phyloP scores from a whole-genome alignment of 2,888 invertebrate species.

The Dastarcus helophoroides region DNA sequence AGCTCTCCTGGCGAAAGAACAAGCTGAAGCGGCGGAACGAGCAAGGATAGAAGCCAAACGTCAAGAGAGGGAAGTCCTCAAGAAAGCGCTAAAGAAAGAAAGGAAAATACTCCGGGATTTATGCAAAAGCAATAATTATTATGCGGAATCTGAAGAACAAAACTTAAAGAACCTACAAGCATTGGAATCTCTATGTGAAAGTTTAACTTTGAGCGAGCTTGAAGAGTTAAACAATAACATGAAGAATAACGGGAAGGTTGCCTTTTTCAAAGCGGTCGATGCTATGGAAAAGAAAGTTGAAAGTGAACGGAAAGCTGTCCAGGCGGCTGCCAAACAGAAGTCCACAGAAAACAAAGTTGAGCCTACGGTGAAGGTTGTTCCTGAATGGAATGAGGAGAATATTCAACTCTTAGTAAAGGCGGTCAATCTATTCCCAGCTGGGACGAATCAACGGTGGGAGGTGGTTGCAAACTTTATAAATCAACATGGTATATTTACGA shows the following conservation, averaged over 20 bases:
- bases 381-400: conserved; percentile 76
- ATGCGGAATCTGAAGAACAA: conserved; percentile 57
- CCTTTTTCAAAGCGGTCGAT: conserved; percentile 55
- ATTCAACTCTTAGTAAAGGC: conserved; percentile 89
- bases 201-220: conserved; percentile 56
- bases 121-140: conserved; percentile 76
- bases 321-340: conserved; percentile 42
- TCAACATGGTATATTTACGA: conserved; percentile 59
- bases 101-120: conserved; percentile 67
- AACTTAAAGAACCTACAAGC: conserved; percentile 75
- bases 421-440: conserved; percentile 95
- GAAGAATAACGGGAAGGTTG: conserved; percentile 49
- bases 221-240: conserved; percentile 66
- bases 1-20: conserved; percentile 62
- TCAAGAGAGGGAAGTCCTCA: conserved; percentile 74
- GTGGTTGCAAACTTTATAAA: conserved; percentile 94
- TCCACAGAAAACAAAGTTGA: conserved; percentile 36
- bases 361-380: conserved; percentile 38
- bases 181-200: conserved; percentile 85
- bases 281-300: conserved; percentile 67
- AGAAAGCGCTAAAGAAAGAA: conserved; percentile 79
- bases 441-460: conserved; percentile 73
- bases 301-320: conserved; percentile 56
- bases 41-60: conserved; percentile 71
- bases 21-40: conserved; percentile 69